phyloP scores from a whole-genome alignment of 2,113 vertebrate genomes.

The Gymnogyps californianus region DNA sequence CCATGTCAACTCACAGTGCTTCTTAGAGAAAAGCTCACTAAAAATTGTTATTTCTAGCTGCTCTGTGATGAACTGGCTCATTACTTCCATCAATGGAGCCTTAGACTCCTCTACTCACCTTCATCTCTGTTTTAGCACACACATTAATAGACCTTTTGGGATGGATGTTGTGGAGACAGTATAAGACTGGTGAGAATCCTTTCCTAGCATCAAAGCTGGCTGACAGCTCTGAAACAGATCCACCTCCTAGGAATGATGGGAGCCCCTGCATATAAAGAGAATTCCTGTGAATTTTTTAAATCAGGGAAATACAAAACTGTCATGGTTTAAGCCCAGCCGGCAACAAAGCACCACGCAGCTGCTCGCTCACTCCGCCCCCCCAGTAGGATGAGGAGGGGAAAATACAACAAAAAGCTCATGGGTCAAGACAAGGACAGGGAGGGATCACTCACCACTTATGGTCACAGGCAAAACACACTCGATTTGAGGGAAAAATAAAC shows the following conservation, averaged over 20 bases:
- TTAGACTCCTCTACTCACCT: not conserved
- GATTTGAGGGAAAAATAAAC: no score
- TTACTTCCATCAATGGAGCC: not conserved
- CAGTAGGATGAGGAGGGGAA: no score
- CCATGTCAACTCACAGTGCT: not conserved
- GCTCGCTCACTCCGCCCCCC: no score
- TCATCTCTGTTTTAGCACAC: not conserved
- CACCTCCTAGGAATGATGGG: not conserved
- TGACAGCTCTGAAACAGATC: not conserved
- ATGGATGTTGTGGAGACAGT: not conserved
- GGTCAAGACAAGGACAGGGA: no score
- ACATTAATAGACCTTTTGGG: not conserved
- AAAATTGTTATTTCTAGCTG: not conserved
- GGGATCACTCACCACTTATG: no score
- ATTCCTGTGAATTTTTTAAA: not conserved
- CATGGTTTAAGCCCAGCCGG: no score
- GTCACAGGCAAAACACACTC: no score
- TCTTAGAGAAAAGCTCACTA: not conserved
- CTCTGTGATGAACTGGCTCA: not conserved
- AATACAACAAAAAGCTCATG: no score
- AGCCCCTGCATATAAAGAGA: not conserved
- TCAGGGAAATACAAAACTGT: rapidly evolving
- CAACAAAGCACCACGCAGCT: no score
- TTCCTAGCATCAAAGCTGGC: not conserved
- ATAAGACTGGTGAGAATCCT: not conserved